Conservation (phyloP, 2,797 vertebrate genomes). For the Clarias laeviceps region DNA sequence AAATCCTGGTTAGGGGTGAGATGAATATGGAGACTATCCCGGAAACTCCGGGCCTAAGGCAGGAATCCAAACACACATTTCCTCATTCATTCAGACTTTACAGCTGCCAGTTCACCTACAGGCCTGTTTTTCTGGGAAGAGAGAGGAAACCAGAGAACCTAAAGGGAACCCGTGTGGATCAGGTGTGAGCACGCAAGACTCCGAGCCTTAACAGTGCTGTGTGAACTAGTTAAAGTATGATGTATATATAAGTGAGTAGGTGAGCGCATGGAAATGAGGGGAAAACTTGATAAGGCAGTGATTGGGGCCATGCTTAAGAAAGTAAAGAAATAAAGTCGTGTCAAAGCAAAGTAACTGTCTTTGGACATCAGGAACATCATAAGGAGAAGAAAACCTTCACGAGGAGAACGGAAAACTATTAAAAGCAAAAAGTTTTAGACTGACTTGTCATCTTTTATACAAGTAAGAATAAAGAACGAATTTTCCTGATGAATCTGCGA, state of each 20-base stretch:
- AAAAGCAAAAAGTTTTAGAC: neutral
- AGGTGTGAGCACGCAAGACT: neutral
- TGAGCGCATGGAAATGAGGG: neutral
- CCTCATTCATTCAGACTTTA: neutral
- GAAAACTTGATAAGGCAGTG: slow-evolving; percentile 5
- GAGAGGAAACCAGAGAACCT: neutral
- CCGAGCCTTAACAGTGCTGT: neutral
- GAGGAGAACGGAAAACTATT: neutral
- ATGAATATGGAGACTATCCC: neutral
- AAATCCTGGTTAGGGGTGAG: neutral
- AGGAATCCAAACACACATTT: neutral
- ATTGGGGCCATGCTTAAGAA: neutral
- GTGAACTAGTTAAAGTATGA: neutral
- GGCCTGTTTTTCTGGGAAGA: neutral
- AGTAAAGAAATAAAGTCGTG: neutral
- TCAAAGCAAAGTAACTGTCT: slow-evolving; percentile 1
- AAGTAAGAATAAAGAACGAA: neutral
- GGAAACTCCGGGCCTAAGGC: neutral
- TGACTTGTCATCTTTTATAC: neutral
- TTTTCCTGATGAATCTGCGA: neutral
- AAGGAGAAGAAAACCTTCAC: neutral
- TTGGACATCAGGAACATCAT: neutral
- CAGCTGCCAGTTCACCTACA: neutral
- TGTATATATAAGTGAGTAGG: neutral
- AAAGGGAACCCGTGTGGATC: neutral